phyloP scores from a whole-genome alignment of 2,113 vertebrate species.

The Rhea americana region DNA sequence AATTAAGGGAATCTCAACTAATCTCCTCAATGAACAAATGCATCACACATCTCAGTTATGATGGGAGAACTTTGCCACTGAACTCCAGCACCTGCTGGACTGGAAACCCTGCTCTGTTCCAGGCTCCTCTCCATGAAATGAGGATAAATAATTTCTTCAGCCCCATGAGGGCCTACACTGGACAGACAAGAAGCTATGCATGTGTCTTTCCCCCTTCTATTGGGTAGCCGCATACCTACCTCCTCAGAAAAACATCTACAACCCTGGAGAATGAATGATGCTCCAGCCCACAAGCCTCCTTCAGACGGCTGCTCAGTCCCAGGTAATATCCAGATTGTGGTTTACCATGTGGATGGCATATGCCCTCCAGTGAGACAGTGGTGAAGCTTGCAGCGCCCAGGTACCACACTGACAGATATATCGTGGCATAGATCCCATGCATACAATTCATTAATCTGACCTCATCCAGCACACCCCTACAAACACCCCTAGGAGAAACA shows the following conservation, averaged over 20 bases:
- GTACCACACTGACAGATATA: fast-evolving
- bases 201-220: background rate
- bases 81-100: background rate
- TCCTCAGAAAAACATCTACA: background rate
- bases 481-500: background rate
- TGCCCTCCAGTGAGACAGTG: background rate
- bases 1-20: background rate
- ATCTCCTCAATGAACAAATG: background rate
- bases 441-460: background rate
- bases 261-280: fast-evolving
- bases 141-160: fast-evolving
- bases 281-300: background rate
- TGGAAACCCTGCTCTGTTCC: background rate
- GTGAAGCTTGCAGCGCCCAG: fast-evolving
- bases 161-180: background rate
- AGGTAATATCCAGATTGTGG: fast-evolving
- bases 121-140: background rate
- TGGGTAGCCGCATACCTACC: fast-evolving
- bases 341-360: fast-evolving
- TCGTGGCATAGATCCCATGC: background rate
- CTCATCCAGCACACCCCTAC: background rate
- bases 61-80: background rate
- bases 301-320: background rate
- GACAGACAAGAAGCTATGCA: background rate
- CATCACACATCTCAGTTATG: background rate